Percentiles rank a stretch among this genome's conserved stretches.
These are phyloP conservation scores for Ectropis crepuscularia DNA, from an alignment of 2,888 invertebrate species.

Conservation along the genomic window DNA sequence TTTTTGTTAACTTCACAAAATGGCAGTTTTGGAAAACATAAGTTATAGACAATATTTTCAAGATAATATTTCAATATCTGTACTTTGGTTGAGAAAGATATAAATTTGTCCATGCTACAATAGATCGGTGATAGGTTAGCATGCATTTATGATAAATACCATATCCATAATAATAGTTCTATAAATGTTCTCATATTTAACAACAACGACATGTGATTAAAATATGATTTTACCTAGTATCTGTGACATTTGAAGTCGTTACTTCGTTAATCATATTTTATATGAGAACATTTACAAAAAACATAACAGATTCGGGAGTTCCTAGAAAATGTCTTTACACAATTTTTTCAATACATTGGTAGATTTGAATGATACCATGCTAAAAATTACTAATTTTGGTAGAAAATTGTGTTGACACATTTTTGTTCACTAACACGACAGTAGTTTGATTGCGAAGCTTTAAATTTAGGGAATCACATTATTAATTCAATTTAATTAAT, in stretches of 20 bases:
- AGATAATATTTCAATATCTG: not conserved
- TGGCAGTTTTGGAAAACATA: too few species aligned
- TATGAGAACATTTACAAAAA: constrained; percentile 17
- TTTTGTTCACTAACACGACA: constrained; percentile 49
- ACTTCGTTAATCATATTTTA: not conserved
- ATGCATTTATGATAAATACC: constrained; percentile 58
- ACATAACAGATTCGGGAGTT: constrained; percentile 29
- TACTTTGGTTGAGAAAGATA: constrained; percentile 37
- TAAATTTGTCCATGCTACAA: constrained; percentile 57
- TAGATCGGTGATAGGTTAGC: constrained; percentile 54
- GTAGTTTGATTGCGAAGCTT: constrained; percentile 54
- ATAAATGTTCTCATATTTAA: constrained; percentile 17
- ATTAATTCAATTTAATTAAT: constrained; percentile 5
- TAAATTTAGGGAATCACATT: constrained; percentile 25
- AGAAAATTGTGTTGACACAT: constrained; percentile 48
- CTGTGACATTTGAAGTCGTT: not conserved
- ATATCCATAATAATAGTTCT: constrained; percentile 40
- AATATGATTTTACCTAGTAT: not conserved
- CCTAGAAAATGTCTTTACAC: constrained; percentile 32
- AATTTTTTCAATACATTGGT: constrained; percentile 46
- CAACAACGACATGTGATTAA: not conserved
- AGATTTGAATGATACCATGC: constrained; percentile 66
- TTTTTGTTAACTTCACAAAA: not conserved
- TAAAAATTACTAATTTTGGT: constrained; percentile 59
- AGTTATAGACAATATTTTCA: not conserved